Evolutionary conservation across 2,888 invertebrate genomes (phyloP).

Genomic region (Nycteola revayana): DNA sequence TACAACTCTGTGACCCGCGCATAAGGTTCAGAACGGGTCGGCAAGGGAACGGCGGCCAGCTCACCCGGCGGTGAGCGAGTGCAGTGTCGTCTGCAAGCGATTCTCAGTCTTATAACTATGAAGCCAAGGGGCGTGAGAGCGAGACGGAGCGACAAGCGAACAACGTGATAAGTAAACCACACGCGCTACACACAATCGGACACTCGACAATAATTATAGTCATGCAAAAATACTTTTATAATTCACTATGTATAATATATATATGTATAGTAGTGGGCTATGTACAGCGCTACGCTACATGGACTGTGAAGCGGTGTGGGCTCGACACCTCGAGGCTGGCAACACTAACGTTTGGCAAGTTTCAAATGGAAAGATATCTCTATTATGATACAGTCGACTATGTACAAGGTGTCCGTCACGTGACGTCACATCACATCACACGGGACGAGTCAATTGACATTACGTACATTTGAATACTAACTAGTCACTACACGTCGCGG

Average conservation of each 20-base stretch:
- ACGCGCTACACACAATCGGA: constrained; percentile 30
- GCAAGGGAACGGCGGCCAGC: too few relatives aligned
- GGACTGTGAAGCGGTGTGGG: not conserved
- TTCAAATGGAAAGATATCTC: constrained; percentile 16
- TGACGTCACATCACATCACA: constrained; percentile 17
- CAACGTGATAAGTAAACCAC: constrained; percentile 36
- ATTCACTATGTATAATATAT: constrained; percentile 34
- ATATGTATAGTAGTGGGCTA: not conserved
- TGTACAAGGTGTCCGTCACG: constrained; percentile 33
- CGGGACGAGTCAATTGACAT: constrained; percentile 37
- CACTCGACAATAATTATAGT: constrained; percentile 37
- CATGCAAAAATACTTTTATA: constrained; percentile 57
- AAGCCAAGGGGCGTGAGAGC: not conserved
- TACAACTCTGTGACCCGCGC: too few relatives aligned
- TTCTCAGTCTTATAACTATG: not conserved
- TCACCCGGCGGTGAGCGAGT: too few relatives aligned
- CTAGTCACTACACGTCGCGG: too few relatives aligned
- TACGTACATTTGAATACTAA: constrained; percentile 17
- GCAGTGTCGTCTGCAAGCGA: not conserved
- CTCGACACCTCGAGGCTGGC: constrained; percentile 16
- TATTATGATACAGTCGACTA: constrained; percentile 25
- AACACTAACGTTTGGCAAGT: constrained; percentile 35
- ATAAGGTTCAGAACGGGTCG: too few relatives aligned
- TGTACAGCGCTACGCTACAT: not conserved
- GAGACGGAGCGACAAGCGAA: not conserved